Evolutionary conservation across 1,140 invertebrate species (phyloP).

Genomic region (Rhopalosiphum maidis): DNA sequence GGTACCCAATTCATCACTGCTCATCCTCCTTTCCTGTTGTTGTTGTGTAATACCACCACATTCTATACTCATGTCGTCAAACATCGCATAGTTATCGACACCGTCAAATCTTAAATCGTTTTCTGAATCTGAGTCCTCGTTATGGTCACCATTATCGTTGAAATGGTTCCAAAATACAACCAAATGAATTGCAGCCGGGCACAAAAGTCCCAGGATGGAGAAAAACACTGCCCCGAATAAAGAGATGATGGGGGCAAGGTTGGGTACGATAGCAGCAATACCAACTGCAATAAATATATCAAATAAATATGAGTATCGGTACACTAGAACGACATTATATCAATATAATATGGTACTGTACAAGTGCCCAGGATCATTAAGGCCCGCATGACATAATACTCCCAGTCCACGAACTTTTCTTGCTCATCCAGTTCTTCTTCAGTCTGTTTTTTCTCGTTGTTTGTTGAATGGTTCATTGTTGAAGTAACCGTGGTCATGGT

Average conservation of each 20-base stretch:
- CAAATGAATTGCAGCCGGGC: constrained; percentile 89
- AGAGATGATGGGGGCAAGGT: constrained; percentile 91
- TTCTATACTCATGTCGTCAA: not conserved
- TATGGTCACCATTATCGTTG: constrained; percentile 66
- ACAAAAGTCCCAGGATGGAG: constrained; percentile 90
- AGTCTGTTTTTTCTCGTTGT: not conserved
- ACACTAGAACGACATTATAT: not conserved
- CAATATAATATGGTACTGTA: constrained; percentile 59
- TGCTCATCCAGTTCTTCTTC: not conserved
- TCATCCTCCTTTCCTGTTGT: not conserved
- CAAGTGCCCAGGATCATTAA: constrained; percentile 67
- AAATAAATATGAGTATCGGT: not conserved
- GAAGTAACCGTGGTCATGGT: not conserved
- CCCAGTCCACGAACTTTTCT: constrained; percentile 65
- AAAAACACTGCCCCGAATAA: constrained; percentile 89
- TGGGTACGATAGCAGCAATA: constrained; percentile 83
- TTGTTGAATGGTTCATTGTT: not conserved
- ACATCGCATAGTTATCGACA: not conserved
- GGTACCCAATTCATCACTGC: not conserved
- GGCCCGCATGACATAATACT: constrained; percentile 73
- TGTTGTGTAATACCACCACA: too few relatives aligned
- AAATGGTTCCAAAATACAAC: constrained; percentile 78
- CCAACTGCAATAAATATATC: constrained; percentile 66
- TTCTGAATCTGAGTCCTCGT: not conserved
- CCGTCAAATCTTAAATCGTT: not conserved